Percentiles rank a stretch among this genome's conserved stretches.
Evolutionary conservation across 2,113 vertebrate species (phyloP).

Genomic region (Oncorhynchus gorbuscha): DNA sequence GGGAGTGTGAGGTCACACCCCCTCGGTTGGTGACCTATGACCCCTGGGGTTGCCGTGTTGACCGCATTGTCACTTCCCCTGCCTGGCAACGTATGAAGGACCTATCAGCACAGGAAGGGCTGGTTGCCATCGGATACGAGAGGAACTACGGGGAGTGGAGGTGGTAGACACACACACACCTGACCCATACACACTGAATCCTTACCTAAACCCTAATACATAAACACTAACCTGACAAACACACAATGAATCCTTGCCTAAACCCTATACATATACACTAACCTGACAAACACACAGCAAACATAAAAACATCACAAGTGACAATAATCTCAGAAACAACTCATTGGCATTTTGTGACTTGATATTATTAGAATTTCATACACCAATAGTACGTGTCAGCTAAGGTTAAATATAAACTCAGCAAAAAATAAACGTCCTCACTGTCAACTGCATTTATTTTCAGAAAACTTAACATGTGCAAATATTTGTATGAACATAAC

Average conservation of each 20-base stretch:
- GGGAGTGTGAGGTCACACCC: constrained; percentile 76
- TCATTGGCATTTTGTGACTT: no score
- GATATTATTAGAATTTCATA: no score
- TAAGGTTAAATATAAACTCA: no score
- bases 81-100: constrained; percentile 81
- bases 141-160: constrained; percentile 73
- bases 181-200: neutral
- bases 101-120: constrained; percentile 66
- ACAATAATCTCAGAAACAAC: neutral
- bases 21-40: constrained; percentile 73
- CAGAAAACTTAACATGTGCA: no score
- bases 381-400: no score
- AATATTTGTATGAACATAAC: no score
- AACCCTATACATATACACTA: no score
- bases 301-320: neutral
- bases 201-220: neutral
- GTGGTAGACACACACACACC: constrained; percentile 49
- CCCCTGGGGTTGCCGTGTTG: constrained; percentile 72
- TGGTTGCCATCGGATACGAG: constrained; percentile 79
- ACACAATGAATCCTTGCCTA: no score
- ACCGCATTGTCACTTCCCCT: constrained; percentile 73
- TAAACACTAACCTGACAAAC: no score
- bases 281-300: neutral
- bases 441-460: no score
- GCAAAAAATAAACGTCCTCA: no score